These are phyloP conservation scores for Montipora efflorescens DNA, from an alignment of 64 coral and sea anemone genomes.

Conservation along the genomic window DNA sequence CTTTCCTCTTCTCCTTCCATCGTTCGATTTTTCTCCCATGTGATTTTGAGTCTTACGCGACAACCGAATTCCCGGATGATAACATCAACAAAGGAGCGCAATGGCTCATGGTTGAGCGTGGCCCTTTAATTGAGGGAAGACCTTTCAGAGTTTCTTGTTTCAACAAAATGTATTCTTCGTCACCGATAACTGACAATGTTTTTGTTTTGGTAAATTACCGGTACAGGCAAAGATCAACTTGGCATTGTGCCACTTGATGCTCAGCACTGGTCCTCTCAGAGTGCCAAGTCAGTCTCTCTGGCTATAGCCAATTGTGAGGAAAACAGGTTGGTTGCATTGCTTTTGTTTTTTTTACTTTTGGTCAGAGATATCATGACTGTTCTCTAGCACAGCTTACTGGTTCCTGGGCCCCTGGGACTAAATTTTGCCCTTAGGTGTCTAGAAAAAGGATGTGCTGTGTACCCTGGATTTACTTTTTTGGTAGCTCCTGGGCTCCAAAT, in stretches of 20 bases:
- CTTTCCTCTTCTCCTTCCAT: too few relatives aligned
- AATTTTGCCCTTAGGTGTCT: not conserved
- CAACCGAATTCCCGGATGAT: too few relatives aligned
- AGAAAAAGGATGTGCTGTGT: not conserved
- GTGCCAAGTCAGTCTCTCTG: conserved; percentile 19
- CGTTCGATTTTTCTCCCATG: too few relatives aligned
- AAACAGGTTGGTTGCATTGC: not conserved
- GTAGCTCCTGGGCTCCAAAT: not conserved
- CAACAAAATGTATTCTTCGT: not conserved
- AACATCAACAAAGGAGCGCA: too few relatives aligned
- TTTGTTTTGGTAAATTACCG: not conserved
- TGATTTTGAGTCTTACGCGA: too few relatives aligned
- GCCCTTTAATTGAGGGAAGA: too few relatives aligned
- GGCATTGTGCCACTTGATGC: conserved; percentile 8
- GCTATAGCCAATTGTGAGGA: conserved; percentile 21
- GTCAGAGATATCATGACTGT: not conserved
- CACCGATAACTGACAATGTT: not conserved
- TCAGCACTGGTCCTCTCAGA: not conserved
- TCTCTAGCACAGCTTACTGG: not conserved
- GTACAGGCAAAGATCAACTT: conserved; percentile 12
- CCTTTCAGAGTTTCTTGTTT: not conserved
- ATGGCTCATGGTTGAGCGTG: too few relatives aligned
- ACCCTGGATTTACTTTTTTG: not conserved
- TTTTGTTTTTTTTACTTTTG: not conserved
- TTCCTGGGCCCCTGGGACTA: not conserved